Evolutionary conservation across 2,113 vertebrate species (phyloP).

Genomic region (Lathamus discolor): DNA sequence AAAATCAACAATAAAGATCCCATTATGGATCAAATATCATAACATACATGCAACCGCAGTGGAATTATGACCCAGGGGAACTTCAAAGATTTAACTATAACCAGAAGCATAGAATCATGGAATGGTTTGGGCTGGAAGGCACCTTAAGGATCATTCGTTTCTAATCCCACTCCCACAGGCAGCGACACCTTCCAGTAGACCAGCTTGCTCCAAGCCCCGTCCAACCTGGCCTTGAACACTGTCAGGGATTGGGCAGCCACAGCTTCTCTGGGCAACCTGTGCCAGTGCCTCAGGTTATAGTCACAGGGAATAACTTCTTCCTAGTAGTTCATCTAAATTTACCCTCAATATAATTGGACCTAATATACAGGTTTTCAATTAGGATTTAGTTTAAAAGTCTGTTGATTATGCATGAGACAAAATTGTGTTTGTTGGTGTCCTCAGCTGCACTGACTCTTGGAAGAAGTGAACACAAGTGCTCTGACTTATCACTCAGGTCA

Average conservation of each 20-base stretch:
- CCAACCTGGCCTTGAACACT: neutral
- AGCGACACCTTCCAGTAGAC: neutral
- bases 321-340: neutral
- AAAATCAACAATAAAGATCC: neutral
- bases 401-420: neutral
- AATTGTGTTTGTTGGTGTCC: neutral
- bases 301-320: neutral
- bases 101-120: neutral
- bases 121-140: neutral
- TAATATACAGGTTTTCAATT: neutral
- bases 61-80: neutral
- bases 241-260: neutral
- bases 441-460: neutral
- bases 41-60: fast-evolving
- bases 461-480: neutral
- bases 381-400: neutral
- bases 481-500: neutral
- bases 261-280: neutral
- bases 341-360: neutral
- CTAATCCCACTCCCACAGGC: neutral
- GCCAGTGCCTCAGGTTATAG: no score
- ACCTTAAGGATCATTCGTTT: fast-evolving
- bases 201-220: neutral
- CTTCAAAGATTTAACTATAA: neutral
- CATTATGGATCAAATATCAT: fast-evolving